These are phyloP conservation scores for Coregonus ussuriensis DNA, from an alignment of 2,797 vertebrate genomes.

Conservation along the genomic window DNA sequence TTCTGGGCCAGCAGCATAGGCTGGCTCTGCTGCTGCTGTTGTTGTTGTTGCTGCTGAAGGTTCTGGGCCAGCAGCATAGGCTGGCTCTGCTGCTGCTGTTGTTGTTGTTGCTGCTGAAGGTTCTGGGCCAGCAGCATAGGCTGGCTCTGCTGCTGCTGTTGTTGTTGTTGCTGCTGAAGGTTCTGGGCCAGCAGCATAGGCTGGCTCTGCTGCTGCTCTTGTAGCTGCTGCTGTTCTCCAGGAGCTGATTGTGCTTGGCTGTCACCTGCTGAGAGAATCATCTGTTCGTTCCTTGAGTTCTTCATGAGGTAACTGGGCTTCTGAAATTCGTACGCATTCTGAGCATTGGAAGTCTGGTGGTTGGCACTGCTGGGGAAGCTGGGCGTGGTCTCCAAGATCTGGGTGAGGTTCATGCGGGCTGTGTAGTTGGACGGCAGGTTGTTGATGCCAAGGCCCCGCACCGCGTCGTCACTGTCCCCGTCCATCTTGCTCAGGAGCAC, in stretches of 20 bases:
- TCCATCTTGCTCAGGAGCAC: constrained; percentile 95
- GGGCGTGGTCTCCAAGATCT: constrained; percentile 89
- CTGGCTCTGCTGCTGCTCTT: too few species aligned
- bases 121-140: too few species aligned
- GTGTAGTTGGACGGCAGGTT: constrained; percentile 91
- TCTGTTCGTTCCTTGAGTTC: constrained; percentile 83
- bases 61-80: too few species aligned
- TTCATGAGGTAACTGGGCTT: constrained; percentile 90
- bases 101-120: too few species aligned
- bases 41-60: too few species aligned
- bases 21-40: too few species aligned
- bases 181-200: too few species aligned
- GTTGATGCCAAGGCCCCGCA: constrained; percentile 90
- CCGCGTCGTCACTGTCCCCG: constrained; percentile 82
- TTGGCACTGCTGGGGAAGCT: constrained; percentile 82
- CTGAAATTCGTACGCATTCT: constrained; percentile 82
- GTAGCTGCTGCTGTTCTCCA: constrained; percentile 73
- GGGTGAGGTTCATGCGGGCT: constrained; percentile 97
- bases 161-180: too few species aligned
- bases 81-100: too few species aligned
- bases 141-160: too few species aligned
- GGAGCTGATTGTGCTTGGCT: constrained; percentile 82
- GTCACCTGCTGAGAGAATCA: constrained; percentile 82
- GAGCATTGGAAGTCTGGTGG: constrained; percentile 81
- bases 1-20: too few species aligned